These are phyloP conservation scores for Aldrovandia affinis DNA, from an alignment of 2,797 vertebrate species.

Conservation along the genomic window DNA sequence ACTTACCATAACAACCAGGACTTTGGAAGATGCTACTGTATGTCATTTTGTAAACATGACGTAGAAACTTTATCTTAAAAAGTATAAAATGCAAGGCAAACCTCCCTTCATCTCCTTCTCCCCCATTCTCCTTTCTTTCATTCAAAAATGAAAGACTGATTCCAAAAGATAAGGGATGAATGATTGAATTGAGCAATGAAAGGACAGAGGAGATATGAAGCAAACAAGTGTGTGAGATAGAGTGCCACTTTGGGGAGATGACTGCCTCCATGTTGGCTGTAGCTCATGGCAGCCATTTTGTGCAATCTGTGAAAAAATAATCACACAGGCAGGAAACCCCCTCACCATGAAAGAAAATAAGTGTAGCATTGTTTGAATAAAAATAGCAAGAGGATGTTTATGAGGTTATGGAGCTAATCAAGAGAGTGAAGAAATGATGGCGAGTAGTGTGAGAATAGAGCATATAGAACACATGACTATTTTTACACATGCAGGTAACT, in stretches of 20 bases:
- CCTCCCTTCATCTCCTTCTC: background rate
- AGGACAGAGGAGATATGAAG: background rate
- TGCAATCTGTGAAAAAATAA: background rate
- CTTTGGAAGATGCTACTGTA: background rate
- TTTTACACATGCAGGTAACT: no score
- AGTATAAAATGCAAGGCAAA: background rate
- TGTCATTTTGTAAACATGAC: background rate
- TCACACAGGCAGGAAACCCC: conserved; percentile 28
- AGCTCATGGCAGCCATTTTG: background rate
- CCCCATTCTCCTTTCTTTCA: background rate
- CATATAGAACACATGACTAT: no score
- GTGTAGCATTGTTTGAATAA: conserved; percentile 41
- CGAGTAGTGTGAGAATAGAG: background rate
- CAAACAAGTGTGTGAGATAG: conserved; percentile 9
- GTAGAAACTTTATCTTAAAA: background rate
- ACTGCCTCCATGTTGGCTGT: background rate
- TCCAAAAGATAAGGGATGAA: conserved; percentile 17
- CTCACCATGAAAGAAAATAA: conserved; percentile 29
- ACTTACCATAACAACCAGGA: background rate
- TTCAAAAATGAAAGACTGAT: background rate
- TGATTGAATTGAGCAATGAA: conserved; percentile 1
- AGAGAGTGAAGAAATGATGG: background rate
- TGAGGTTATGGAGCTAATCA: conserved; percentile 7
- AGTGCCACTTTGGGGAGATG: background rate
- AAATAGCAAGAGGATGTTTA: conserved; percentile 55